Base-by-base conservation (phyloP, 2,113 vertebrate species). In the Glaucomys volans region DNA sequence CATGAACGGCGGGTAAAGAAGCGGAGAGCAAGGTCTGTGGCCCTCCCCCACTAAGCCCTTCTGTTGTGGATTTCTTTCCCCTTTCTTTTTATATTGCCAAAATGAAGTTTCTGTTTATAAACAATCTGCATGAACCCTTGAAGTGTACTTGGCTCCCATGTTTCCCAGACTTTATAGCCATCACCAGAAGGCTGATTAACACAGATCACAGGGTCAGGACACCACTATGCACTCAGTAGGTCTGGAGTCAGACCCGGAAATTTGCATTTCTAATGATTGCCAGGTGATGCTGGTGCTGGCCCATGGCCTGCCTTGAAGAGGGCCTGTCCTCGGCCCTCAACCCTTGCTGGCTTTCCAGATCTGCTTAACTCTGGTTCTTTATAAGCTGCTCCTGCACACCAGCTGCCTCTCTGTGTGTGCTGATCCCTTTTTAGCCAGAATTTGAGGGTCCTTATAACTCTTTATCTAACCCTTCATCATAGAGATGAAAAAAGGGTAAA, bases 1-100 rank as follows among this genome's bases (percentile, higher is more conserved):
- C 98, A 99, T 0, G 99, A 98, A 20, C 98, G 99, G 59, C 96
- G 98, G 14, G 98, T 99, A 1, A 98, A 90, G 54, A 99, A 99
- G 81, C 98, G 99, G 44, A 98, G 98, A 6, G 98, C 99, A 0
- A 98, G 99, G 99, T 99, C 85, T 57, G 0, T 4, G 1, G 0
- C 0, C 10, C 57, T 26, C 10, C 24, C 1, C 4, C 7, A 0
- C 37, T 35, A 20, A 4, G 22, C 4, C 47, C 42, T 47, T 75
- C 50, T 50, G 0, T 11, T 14, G n/a, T 1, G 22, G 5, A 57
- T 52, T 20, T 44, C 20, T 30, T 11, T 18, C 30, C 3, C 8
- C 44, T 82, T 59, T 1, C 44, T 24, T 44, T 67, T 50, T 72
- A 8, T 67, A 37, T 28, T 3, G 0, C 35, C 1, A 22, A 30